phyloP scores from a whole-genome alignment of 2,797 vertebrate species.

The Mus minutoides region DNA sequence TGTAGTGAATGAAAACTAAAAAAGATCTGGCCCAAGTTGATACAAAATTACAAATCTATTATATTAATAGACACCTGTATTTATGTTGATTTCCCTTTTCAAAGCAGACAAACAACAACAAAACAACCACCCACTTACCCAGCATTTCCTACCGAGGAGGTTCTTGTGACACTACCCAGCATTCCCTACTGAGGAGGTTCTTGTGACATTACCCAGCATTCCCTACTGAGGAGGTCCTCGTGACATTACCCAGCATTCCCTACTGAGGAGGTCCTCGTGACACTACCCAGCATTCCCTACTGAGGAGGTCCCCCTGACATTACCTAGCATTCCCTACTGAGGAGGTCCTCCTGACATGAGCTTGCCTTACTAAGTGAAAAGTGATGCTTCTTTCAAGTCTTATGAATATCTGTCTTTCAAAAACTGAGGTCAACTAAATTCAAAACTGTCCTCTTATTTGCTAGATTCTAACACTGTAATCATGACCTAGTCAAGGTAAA shows the following conservation, averaged over 20 bases:
- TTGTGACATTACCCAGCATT: neutral
- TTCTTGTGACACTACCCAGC: neutral
- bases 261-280: neutral
- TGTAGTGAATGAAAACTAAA: slow-evolving; percentile 30
- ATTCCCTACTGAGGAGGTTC: neutral
- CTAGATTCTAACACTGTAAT: slow-evolving; percentile 78
- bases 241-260: neutral
- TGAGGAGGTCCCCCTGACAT: too few species aligned
- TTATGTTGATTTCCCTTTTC: neutral
- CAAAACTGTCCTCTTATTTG: slow-evolving; percentile 63
- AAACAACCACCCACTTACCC: neutral
- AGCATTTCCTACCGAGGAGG: too few species aligned
- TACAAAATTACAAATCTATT: neutral
- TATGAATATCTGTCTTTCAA: slow-evolving; percentile 51
- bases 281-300: neutral
- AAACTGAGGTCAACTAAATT: slow-evolving; percentile 77
- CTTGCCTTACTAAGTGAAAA: slow-evolving; percentile 50
- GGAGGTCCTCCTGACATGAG: slow-evolving; percentile 5
- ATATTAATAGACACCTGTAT: slow-evolving; percentile 11
- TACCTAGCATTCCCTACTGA: neutral
- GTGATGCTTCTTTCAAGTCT: slow-evolving; percentile 51
- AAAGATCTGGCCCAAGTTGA: neutral
- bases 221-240: too few species aligned
- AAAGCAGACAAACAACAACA: neutral
- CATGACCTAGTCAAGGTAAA: slow-evolving; percentile 76